These are phyloP conservation scores for Dendroctonus ponderosae DNA, from an alignment of 1,140 invertebrate species.

Conservation along the genomic window DNA sequence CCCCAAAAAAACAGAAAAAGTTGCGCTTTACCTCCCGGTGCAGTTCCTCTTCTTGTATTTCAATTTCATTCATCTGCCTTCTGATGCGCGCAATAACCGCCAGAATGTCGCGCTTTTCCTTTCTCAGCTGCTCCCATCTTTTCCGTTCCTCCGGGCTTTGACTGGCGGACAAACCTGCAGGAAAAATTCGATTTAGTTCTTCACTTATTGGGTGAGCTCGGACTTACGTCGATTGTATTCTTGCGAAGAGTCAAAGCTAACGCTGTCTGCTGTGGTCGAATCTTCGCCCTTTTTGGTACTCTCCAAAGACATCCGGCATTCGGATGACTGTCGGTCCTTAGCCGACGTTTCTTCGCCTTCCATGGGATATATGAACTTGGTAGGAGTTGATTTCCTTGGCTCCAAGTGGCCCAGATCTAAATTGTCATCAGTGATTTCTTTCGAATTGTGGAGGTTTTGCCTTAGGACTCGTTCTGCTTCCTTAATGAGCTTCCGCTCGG, in stretches of 20 bases:
- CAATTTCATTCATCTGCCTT: slow-evolving; percentile 73
- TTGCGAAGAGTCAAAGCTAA: slow-evolving; percentile 10
- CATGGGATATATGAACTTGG: slow-evolving; percentile 44
- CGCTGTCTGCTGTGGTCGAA: background rate
- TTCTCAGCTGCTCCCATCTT: slow-evolving; percentile 55
- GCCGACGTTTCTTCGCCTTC: slow-evolving; percentile 28
- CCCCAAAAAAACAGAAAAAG: background rate
- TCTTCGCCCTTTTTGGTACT: no score
- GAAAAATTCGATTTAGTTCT: background rate
- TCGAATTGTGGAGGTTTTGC: slow-evolving; percentile 38
- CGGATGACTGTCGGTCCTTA: slow-evolving; percentile 9
- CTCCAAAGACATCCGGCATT: no score
- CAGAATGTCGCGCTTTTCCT: slow-evolving; percentile 58
- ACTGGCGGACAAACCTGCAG: background rate
- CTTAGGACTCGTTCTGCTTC: slow-evolving; percentile 37
- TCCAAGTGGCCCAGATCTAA: slow-evolving; percentile 32
- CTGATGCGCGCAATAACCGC: slow-evolving; percentile 65
- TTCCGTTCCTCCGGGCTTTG: slow-evolving; percentile 31
- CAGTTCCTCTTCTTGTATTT: slow-evolving; percentile 80
- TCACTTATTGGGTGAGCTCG: background rate
- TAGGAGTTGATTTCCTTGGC: slow-evolving; percentile 32
- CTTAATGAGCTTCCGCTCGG: slow-evolving; percentile 40
- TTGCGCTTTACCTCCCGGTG: slow-evolving; percentile 66
- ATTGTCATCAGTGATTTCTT: slow-evolving; percentile 34
- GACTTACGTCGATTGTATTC: slow-evolving; percentile 14